Evolutionary conservation across 2,113 vertebrate genomes (phyloP), one percentile per base, ranked within the genome.

Genomic region (Lophius piscatorius): DNA sequence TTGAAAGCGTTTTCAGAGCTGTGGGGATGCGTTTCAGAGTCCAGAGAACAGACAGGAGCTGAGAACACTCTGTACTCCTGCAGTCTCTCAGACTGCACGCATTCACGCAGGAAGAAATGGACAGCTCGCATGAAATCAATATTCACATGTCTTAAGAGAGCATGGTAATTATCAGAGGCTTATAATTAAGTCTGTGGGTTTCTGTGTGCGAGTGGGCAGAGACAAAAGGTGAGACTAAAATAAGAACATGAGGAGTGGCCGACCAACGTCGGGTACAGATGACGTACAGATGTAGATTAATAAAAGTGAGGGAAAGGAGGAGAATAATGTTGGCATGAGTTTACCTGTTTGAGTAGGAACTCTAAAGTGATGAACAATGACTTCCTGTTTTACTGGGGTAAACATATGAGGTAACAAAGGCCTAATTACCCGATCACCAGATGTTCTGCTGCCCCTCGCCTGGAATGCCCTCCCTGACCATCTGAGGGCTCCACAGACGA

Each of bases 1-100:
- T 59, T 74, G 49, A 65, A 59, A 75, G 52, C n/a, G 22, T 50
- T 50, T 65, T 72, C 46, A 47, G 39, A 65, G 35, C 52, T 42
- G 35, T 26, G 16, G 55, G 34, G 45, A 52, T 46, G 28, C n/a
- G n/a, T 49, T 58, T 31, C 35, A 56, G 18, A 68, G 35, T 63
- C 3, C 21, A 14, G 48, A 70, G 65, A 54, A 52, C 52, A 63
- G 34, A 61, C 61, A 36, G 44, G n/a, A 20, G 44, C 22, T 9
- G 40, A 70, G 70, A 38, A 74, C 70, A 62, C 41, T 5, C 33
- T 74, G 76, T 61, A 31, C 45, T 40, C 26, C 52, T 39, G 24
- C 2, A 26, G 38, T 44, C n/a, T 46, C 63, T 48, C 24, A 29
- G 35, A 40, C 54, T 65, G 23, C 40, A 23, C 63, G 26, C 17